These are phyloP conservation scores for Nebria brevicollis DNA, from an alignment of 2,888 invertebrate species.

Conservation along the genomic window DNA sequence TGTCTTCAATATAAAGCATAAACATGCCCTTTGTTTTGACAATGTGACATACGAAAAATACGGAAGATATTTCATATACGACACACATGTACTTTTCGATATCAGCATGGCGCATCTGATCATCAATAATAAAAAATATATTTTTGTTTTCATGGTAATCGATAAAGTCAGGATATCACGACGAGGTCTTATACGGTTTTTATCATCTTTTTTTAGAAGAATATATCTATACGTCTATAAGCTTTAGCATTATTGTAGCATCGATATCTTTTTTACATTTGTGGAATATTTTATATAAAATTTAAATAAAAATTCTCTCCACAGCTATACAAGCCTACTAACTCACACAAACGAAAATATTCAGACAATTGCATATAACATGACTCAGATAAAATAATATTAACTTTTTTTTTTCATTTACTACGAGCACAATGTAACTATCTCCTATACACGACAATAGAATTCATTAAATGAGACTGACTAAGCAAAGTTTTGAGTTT, in stretches of 20 bases:
- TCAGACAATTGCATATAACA: not conserved
- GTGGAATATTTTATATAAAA: not conserved
- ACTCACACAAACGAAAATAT: not conserved
- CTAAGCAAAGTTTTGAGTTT: not conserved
- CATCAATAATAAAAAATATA: not conserved
- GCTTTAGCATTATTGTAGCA: not conserved
- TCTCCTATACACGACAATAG: not conserved
- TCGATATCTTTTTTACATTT: not conserved
- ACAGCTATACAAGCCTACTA: not conserved
- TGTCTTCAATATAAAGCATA: too few relatives aligned
- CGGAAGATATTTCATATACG: not conserved
- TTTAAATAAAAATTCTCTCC: not conserved
- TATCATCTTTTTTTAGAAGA: not conserved
- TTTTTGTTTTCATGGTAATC: not conserved
- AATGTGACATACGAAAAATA: not conserved
- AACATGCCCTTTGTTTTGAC: not conserved
- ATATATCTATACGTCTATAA: not conserved
- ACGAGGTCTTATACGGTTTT: not conserved
- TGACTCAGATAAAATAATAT: not conserved
- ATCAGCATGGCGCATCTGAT: not conserved
- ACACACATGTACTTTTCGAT: not conserved
- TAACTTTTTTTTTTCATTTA: not conserved
- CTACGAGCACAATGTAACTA: not conserved
- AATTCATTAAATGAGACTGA: not conserved
- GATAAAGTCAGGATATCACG: not conserved